Conservation (phyloP, 1,140 invertebrate species). For the Gonatopus flavifemur region DNA sequence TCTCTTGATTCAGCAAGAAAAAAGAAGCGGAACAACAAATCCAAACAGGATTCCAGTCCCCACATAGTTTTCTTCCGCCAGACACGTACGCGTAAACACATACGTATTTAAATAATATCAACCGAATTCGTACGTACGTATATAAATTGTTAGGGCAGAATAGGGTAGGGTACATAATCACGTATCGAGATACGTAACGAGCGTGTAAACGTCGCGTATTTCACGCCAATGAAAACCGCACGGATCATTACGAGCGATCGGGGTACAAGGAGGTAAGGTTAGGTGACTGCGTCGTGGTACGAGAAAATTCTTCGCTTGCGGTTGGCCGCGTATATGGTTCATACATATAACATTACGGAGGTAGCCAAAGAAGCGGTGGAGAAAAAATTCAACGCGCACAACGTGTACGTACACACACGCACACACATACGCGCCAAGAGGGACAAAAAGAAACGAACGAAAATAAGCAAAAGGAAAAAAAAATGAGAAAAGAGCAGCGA, state of each 20-base stretch:
- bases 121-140: no score
- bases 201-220: constrained; percentile 40
- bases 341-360: no score
- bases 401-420: constrained; percentile 4
- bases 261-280: no score
- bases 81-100: no score
- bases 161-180: constrained; percentile 17
- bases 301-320: constrained; percentile 32
- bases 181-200: constrained; percentile 21
- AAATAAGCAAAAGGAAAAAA: background rate
- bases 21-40: background rate
- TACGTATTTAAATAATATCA: no score
- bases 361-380: no score
- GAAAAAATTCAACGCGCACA: no score
- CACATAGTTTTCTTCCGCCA: no score
- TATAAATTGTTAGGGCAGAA: no score
- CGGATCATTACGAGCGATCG: constrained; percentile 38
- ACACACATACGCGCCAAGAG: background rate
- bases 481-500: background rate
- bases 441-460: constrained; percentile 11
- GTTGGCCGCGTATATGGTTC: constrained; percentile 12
- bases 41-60: no score
- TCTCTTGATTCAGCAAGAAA: background rate
- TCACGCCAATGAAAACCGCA: constrained; percentile 39
- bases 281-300: no score